Evolutionary conservation across 92 coral and sea anemone species (phyloP).

Genomic region (Diadumene lineata): DNA sequence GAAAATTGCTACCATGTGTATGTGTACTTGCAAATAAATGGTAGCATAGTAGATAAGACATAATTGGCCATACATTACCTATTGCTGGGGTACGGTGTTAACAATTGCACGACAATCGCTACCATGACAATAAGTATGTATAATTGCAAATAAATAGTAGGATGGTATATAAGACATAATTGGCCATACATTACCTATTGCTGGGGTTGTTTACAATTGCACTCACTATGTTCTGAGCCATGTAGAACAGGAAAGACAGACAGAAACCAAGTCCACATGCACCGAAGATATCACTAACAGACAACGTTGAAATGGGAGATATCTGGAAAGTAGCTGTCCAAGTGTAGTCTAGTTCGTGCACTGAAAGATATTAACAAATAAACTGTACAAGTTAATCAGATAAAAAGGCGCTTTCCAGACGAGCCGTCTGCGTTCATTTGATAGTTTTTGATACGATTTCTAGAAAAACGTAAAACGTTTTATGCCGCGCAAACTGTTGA

Average conservation of each 20-base stretch:
- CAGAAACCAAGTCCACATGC: slow-evolving; percentile 78
- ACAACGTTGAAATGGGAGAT: slow-evolving; percentile 38
- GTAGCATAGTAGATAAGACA: neutral
- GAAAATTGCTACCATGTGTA: too few species aligned
- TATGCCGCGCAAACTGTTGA: too few species aligned
- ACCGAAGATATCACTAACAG: slow-evolving; percentile 71
- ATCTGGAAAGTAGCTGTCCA: neutral
- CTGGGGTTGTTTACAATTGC: slow-evolving; percentile 88
- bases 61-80: slow-evolving; percentile 27
- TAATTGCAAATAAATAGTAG: too few species aligned
- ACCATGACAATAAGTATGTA: too few species aligned
- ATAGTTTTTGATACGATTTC: too few species aligned
- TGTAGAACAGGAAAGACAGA: slow-evolving; percentile 69
- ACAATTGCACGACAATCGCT: too few species aligned
- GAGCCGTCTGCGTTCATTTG: too few species aligned
- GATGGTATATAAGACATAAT: neutral
- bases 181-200: slow-evolving; percentile 49
- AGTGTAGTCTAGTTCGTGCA: neutral
- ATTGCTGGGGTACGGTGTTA: slow-evolving; percentile 85
- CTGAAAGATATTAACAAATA: slow-evolving; percentile 1
- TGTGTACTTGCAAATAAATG: too few species aligned
- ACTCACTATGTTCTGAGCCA: slow-evolving; percentile 84
- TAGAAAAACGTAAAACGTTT: too few species aligned
- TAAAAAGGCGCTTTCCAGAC: too few species aligned
- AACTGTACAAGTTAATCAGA: too few species aligned